Percentiles rank a stretch among this genome's conserved stretches.
These are phyloP conservation scores for Campopleginae sp. DNA, from an alignment of 2,888 invertebrate genomes.

Conservation along the genomic window DNA sequence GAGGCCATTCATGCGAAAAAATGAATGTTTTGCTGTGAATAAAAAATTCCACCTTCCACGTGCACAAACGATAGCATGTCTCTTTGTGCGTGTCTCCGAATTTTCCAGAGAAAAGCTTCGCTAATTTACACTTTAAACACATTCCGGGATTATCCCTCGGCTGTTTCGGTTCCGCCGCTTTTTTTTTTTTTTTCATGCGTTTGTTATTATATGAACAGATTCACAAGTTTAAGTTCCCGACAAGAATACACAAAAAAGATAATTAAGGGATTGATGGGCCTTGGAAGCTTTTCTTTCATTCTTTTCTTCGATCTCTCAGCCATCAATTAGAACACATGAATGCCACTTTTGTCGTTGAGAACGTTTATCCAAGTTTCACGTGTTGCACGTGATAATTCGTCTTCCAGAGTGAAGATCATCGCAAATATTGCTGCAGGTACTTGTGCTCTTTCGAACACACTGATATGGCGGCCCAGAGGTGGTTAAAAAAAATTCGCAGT, in stretches of 20 bases:
- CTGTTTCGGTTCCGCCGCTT: background rate
- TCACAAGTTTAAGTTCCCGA: background rate
- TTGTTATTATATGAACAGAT: background rate
- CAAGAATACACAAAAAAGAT: background rate
- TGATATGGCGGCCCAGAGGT: background rate
- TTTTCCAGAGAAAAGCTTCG: conserved; percentile 24
- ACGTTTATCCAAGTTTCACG: background rate
- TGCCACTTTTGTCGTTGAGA: background rate
- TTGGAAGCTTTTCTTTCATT: no score
- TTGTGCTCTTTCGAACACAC: background rate
- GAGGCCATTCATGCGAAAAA: conserved; percentile 62
- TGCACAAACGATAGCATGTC: background rate
- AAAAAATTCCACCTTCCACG: background rate
- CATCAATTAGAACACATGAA: no score
- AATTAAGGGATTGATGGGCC: background rate
- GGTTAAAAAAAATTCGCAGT: background rate
- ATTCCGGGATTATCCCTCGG: background rate
- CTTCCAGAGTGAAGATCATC: background rate
- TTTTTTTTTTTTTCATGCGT: background rate
- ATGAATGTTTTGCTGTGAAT: conserved; percentile 54
- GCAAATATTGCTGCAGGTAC: background rate
- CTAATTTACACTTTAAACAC: conserved; percentile 38
- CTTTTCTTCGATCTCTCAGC: no score
- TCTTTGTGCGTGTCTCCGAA: background rate
- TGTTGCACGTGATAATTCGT: background rate